These are phyloP conservation scores for Porites evermanni DNA, from an alignment of 92 coral and sea anemone species.

Conservation along the genomic window DNA sequence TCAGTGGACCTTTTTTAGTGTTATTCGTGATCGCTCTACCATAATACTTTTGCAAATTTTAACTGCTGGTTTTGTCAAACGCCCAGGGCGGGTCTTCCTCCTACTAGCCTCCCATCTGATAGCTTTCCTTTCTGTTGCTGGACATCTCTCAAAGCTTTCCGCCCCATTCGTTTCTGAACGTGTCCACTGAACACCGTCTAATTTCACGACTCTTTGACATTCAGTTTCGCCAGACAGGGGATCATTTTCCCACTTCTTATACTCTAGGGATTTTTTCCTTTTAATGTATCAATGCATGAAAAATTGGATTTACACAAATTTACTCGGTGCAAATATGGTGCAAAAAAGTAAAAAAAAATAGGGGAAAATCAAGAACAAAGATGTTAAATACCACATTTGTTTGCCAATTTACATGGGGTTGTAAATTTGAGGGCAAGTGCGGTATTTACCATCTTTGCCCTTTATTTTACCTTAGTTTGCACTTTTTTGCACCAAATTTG, in stretches of 20 bases:
- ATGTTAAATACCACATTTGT: no score
- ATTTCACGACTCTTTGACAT: background rate
- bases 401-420: no score
- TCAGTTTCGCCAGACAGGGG: slow-evolving; percentile 10
- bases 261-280: slow-evolving; percentile 16
- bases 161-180: slow-evolving; percentile 4
- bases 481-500: no score
- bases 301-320: no score
- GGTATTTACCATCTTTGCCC: no score
- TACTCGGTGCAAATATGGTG: no score
- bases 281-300: background rate
- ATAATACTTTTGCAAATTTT: slow-evolving; percentile 9
- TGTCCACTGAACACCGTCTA: background rate
- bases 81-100: slow-evolving; percentile 5
- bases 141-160: slow-evolving; percentile 7
- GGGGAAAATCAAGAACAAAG: no score
- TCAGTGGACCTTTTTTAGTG: background rate
- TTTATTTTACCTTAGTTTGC: no score
- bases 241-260: slow-evolving; percentile 8
- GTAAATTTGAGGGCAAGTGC: no score
- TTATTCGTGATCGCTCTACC: background rate
- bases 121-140: slow-evolving; percentile 20
- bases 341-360: no score
- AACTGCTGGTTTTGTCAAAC: slow-evolving; percentile 12
- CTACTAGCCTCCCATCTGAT: slow-evolving; percentile 14